These are phyloP conservation scores for Copsychus sechellarum DNA, from an alignment of 2,113 vertebrate species.

Conservation along the genomic window DNA sequence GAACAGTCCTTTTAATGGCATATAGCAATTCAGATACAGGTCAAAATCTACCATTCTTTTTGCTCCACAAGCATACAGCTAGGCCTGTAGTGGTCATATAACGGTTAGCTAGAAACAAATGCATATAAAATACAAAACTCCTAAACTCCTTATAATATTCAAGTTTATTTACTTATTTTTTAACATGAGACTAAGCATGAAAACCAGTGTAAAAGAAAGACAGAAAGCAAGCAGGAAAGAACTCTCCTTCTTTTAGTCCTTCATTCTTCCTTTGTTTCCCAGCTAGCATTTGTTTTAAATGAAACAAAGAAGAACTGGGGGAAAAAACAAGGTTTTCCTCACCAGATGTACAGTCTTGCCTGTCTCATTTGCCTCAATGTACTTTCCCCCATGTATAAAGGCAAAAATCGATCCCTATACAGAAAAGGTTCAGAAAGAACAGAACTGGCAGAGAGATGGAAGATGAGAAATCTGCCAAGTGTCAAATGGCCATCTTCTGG, in stretches of 20 bases:
- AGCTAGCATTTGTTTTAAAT: not conserved
- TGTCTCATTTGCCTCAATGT: not conserved
- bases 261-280: not conserved
- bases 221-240: fast-evolving
- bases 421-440: not conserved
- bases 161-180: not conserved
- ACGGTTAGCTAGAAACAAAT: not conserved
- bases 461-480: not conserved
- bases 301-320: not conserved
- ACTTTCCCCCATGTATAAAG: not conserved
- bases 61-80: not conserved
- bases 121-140: not conserved
- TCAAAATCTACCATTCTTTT: not conserved
- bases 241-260: not conserved
- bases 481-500: not conserved
- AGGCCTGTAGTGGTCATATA: not conserved
- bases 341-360: not conserved
- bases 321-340: not conserved
- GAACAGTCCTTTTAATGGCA: not conserved
- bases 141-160: not conserved
- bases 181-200: not conserved
- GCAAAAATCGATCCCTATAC: not conserved
- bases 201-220: not conserved
- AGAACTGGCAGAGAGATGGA: not conserved
- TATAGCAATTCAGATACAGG: not conserved